phyloP scores from a whole-genome alignment of 2,888 invertebrate genomes.

The Busseola fusca region DNA sequence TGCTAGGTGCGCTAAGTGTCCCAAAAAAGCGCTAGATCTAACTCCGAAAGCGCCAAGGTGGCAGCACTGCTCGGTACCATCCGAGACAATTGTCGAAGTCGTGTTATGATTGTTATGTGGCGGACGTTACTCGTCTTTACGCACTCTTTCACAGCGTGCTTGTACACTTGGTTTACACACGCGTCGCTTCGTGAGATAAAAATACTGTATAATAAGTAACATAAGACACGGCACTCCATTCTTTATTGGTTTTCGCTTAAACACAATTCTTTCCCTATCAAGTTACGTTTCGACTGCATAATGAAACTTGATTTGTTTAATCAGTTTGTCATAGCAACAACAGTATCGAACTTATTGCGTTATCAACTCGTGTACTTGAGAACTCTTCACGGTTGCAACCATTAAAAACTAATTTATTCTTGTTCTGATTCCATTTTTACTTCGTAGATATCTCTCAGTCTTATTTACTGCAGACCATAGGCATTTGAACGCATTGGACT shows the following conservation, averaged over 20 bases:
- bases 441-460: not conserved
- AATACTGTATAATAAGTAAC: not conserved
- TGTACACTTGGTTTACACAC: not conserved
- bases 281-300: conserved; percentile 7
- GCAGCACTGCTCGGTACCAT: no score
- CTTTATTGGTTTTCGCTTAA: not conserved
- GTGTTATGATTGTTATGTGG: not conserved
- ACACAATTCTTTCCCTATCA: not conserved
- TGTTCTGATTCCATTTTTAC: conserved; percentile 1
- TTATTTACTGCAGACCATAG: not conserved
- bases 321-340: conserved; percentile 19
- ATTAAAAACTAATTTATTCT: conserved; percentile 19
- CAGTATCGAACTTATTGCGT: conserved; percentile 13
- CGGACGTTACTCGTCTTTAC: not conserved
- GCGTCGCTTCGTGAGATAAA: not conserved
- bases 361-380: conserved; percentile 17
- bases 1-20: no score
- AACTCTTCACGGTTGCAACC: conserved; percentile 14
- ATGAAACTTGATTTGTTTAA: conserved; percentile 13
- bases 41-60: no score
- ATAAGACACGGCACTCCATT: not conserved
- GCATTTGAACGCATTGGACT: not conserved
- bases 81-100: not conserved
- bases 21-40: no score
- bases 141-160: no score